Base-by-base conservation (phyloP, 2,797 vertebrate species). In the Sus cebifrons region DNA sequence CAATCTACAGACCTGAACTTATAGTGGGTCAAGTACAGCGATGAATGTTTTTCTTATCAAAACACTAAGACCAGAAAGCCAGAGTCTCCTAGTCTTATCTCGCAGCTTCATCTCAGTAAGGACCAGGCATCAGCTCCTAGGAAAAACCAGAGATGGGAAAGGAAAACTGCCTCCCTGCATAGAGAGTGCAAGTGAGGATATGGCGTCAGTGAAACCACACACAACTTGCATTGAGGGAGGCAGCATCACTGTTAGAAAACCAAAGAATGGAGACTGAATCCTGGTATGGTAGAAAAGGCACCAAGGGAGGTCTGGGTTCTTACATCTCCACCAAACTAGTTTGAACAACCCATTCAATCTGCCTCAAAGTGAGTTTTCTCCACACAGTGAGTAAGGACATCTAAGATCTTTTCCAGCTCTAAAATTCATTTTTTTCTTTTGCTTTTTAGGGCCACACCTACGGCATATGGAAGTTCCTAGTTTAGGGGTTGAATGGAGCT, bases 81-180 rank as follows among this genome's bases (percentile, higher is more conserved):
- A 79, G 32, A 60, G 10, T 75, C 32, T 70, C 78, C 52, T 88
- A 74, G 75, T 83, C 81, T 95, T 77, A 81, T 44, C 54, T 89
- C 36, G 65, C 12, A 82, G 44, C 4, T n/a, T 81, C 32, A 29
- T 20, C n/a, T 40, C 74, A 93, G 64, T 10, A 92, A 44, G 75
- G 44, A 89, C 1, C 15, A 92, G 49, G 49, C 11, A 95, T 82
- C 79, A 52, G 7, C 20, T 67, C 25, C 52, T 52, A n/a, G 65
- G 44, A 84, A 94, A 95, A 89, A 85, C 20, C 14, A 87, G 32
- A 81, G 52, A 65, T 12, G 16, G 58, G 32, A 91, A 82, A 74
- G 67, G 9, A 86, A 54, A 83, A 29, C 81, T 84, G 40, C 17
- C 67, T 68, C 36, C 25, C 49, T 54, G n/a, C 25, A 70, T 2